Conservation (phyloP, 1,140 invertebrate species). For the Calliphora vicina region DNA sequence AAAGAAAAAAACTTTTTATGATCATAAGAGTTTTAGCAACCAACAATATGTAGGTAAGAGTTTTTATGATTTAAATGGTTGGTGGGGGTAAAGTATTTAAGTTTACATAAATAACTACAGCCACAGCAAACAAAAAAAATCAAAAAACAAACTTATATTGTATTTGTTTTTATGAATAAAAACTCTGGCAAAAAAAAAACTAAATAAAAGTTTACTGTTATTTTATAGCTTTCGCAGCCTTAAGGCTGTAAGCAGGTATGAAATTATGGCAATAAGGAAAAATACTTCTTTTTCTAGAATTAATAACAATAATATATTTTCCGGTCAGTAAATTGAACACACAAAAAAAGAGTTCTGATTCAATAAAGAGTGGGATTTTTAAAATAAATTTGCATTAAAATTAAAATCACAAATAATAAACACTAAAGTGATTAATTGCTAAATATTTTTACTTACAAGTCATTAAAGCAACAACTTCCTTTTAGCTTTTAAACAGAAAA, state of each 20-base stretch:
- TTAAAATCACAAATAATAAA: neutral
- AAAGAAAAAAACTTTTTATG: neutral
- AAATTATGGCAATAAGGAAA: neutral
- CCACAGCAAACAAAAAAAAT: no score
- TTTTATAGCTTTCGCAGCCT: neutral
- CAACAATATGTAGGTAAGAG: neutral
- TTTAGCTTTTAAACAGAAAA: neutral
- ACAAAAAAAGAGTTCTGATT: neutral
- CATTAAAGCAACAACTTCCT: neutral
- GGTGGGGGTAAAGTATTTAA: neutral
- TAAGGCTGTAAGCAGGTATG: neutral
- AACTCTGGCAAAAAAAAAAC: no score
- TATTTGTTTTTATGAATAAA: no score
- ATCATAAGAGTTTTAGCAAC: neutral
- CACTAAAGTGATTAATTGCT: neutral
- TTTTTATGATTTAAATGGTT: neutral
- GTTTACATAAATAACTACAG: neutral
- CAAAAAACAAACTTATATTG: neutral
- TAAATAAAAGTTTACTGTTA: neutral
- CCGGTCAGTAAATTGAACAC: neutral
- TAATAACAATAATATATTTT: neutral
- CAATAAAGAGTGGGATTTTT: neutral
- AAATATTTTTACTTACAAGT: neutral
- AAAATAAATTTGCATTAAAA: neutral
- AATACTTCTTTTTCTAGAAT: neutral